phyloP scores from a whole-genome alignment of 2,888 invertebrate genomes.

The Galerucella nymphaeae region DNA sequence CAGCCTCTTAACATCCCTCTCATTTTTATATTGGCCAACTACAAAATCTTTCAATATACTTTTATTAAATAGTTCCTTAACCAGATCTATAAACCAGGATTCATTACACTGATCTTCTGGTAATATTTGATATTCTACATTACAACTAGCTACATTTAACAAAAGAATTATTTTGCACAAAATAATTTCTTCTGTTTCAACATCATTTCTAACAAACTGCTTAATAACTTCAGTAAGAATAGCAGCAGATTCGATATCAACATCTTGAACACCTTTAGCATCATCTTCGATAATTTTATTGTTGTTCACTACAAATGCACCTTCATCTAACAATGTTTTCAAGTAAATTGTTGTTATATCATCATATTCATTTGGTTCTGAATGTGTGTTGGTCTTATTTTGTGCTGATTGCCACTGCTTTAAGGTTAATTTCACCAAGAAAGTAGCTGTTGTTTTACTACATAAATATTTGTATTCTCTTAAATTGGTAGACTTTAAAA shows the following conservation, averaged over 20 bases:
- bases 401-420: conserved; percentile 54
- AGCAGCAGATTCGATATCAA: conserved; percentile 39
- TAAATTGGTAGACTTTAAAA: conserved; percentile 51
- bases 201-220: conserved; percentile 35
- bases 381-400: conserved; percentile 17
- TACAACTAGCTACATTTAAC: conserved; percentile 42
- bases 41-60: conserved; percentile 20
- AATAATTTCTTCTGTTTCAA: conserved; percentile 36
- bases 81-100: conserved; percentile 34
- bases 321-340: conserved; percentile 53
- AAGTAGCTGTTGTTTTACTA: conserved; percentile 48
- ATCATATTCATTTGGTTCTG: conserved; percentile 39
- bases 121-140: conserved; percentile 43
- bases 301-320: conserved; percentile 26
- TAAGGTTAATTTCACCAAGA: conserved; percentile 55
- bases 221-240: conserved; percentile 36
- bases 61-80: conserved; percentile 31
- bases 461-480: conserved; percentile 43
- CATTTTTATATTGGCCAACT: conserved; percentile 35
- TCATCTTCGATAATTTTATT: conserved; percentile 10
- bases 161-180: conserved; percentile 45
- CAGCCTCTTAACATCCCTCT: conserved; percentile 42
- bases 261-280: conserved; percentile 35
- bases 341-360: conserved; percentile 55
- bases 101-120: conserved; percentile 37